These are phyloP conservation scores for Podarcis lilfordi DNA, from an alignment of 2,797 vertebrate species.

Conservation along the genomic window DNA sequence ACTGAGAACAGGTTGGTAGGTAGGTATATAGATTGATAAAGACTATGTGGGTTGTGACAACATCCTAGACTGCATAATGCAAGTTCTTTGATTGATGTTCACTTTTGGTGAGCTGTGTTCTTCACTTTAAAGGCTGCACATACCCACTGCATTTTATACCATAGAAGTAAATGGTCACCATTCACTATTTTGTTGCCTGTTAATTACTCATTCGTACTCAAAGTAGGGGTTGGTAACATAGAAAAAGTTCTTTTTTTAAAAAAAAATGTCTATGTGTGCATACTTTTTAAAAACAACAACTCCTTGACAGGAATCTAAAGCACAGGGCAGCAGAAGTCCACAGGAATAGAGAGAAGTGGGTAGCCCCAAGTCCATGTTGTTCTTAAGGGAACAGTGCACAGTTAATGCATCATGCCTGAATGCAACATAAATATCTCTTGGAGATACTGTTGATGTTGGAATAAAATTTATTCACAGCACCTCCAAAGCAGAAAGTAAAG, in stretches of 20 bases:
- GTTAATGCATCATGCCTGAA: background rate
- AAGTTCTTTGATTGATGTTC: background rate
- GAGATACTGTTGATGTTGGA: background rate
- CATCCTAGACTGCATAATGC: background rate
- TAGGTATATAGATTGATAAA: background rate
- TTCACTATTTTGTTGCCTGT: background rate
- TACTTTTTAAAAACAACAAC: background rate
- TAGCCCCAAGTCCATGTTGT: background rate
- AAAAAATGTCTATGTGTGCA: background rate
- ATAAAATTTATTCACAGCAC: background rate
- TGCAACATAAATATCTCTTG: background rate
- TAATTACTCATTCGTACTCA: background rate
- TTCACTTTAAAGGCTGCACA: background rate
- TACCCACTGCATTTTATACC: background rate
- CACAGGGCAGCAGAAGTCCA: background rate
- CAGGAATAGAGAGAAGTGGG: background rate
- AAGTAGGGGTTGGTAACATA: background rate
- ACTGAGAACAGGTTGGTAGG: background rate
- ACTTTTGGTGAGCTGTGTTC: background rate
- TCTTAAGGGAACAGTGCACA: background rate
- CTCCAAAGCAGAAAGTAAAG: conserved; percentile 7
- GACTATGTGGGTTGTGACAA: no score
- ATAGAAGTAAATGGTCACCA: background rate
- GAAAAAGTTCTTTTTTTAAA: no score
- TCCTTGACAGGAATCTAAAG: background rate